These are phyloP conservation scores for Morone saxatilis DNA, from an alignment of 2,113 vertebrate species.

Conservation along the genomic window DNA sequence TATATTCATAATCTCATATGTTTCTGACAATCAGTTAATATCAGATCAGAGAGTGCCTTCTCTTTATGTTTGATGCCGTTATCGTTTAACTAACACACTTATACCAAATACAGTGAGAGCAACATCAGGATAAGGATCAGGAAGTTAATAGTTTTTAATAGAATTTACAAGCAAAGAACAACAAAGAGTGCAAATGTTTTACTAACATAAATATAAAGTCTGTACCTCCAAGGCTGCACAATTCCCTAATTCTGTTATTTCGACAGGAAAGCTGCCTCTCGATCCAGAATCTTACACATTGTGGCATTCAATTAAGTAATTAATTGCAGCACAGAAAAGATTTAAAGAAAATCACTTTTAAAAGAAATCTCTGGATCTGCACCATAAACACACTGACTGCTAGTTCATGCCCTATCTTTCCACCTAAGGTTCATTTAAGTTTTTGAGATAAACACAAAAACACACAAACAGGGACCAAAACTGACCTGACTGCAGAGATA, in stretches of 20 bases:
- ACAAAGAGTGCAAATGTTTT: background rate
- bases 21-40: background rate
- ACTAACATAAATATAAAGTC: background rate
- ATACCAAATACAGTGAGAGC: background rate
- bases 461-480: background rate
- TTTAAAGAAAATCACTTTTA: background rate
- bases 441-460: background rate
- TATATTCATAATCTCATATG: background rate
- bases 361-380: background rate
- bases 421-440: background rate
- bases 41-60: background rate
- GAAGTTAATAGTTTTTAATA: background rate
- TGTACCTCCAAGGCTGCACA: background rate
- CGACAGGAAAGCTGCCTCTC: background rate
- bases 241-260: background rate
- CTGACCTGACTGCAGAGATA: slow-evolving; percentile 96
- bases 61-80: no score
- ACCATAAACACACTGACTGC: background rate
- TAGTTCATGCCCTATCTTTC: background rate
- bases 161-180: background rate
- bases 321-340: background rate
- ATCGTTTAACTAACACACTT: background rate
- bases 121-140: slow-evolving; percentile 9
- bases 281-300: background rate
- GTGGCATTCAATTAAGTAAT: background rate